phyloP scores from a whole-genome alignment of 2,888 invertebrate species.

The Neoaliturus tenellus region DNA sequence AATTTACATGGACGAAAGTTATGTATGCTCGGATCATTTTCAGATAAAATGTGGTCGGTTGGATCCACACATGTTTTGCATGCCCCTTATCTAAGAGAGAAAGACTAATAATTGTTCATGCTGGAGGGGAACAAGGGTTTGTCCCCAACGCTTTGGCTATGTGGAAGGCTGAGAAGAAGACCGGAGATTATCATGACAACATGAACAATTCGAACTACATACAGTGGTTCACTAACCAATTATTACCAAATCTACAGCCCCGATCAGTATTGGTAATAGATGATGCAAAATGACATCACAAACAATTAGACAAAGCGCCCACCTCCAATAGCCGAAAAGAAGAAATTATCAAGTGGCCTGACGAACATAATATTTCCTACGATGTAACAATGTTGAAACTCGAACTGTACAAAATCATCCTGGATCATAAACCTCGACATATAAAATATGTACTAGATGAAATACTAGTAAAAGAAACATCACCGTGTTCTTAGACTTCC shows the following conservation, averaged over 20 bases:
- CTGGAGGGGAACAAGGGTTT: no score
- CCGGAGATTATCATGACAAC: conserved; percentile 18
- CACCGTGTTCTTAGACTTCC: conserved; percentile 58
- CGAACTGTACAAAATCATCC: not conserved
- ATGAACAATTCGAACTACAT: not conserved
- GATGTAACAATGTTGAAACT: not conserved
- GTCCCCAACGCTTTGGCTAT: no score
- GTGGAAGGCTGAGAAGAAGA: not conserved
- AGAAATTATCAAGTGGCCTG: not conserved
- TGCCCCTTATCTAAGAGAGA: no score
- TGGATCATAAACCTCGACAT: not conserved
- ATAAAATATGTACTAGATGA: conserved; percentile 2
- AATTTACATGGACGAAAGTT: not conserved
- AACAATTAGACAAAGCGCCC: no score
- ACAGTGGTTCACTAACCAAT: not conserved
- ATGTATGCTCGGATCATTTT: not conserved
- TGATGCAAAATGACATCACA: not conserved
- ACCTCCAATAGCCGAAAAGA: no score
- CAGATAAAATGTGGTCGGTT: no score
- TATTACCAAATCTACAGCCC: not conserved
- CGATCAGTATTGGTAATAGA: no score
- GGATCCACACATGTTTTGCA: not conserved
- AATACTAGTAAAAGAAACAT: not conserved
- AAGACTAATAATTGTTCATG: not conserved
- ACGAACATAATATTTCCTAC: no score